A percentile compares a stretch with the other conserved stretches of the same genome.
These are phyloP conservation scores for Dromococcyx pavoninus DNA, from an alignment of 2,797 vertebrate genomes.

Conservation along the genomic window DNA sequence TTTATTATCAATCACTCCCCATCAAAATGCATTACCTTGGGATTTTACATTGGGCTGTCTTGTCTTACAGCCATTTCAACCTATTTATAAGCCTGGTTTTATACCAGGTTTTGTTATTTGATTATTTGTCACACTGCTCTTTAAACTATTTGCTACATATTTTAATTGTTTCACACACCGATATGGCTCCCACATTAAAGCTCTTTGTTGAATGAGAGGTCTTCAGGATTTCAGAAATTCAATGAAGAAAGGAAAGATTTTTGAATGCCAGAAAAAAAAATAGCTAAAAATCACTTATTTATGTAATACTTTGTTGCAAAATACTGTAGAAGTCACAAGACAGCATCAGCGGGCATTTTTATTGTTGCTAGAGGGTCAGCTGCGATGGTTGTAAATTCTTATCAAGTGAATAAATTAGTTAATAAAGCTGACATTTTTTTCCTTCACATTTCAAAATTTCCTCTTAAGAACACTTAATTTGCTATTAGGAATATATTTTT, in stretches of 20 bases:
- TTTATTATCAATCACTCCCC: neutral
- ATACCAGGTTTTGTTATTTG: neutral
- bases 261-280: neutral
- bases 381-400: neutral
- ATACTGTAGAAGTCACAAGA: neutral
- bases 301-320: neutral
- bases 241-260: neutral
- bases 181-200: neutral
- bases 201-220: neutral
- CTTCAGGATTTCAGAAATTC: neutral
- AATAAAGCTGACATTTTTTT: constrained; percentile 5
- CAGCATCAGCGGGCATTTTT: neutral
- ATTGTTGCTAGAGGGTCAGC: neutral
- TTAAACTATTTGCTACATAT: neutral
- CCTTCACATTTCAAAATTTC: neutral
- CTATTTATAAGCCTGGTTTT: neutral
- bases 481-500: neutral
- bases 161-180: neutral
- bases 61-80: neutral
- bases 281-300: neutral
- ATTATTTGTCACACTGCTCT: neutral
- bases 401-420: constrained; percentile 20
- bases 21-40: neutral
- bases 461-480: neutral
- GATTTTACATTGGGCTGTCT: neutral